Evolutionary conservation across 1,140 invertebrate species (phyloP).

Genomic region (Drosophila chauvacae): DNA sequence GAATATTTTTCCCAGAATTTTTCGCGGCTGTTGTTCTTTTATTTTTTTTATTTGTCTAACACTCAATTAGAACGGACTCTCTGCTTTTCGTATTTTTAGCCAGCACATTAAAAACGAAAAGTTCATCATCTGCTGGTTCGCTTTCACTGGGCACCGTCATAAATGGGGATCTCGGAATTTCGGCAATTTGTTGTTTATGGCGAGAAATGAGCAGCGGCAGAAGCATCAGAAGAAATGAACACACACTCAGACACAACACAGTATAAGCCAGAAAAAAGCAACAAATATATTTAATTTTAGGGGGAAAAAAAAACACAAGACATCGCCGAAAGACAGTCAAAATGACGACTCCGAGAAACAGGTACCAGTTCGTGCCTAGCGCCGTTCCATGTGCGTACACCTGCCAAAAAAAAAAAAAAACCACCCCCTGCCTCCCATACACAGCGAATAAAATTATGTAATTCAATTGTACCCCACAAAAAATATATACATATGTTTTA

Average conservation of each 20-base stretch:
- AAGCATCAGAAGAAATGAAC: not conserved
- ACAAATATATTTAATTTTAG: conserved; percentile 31
- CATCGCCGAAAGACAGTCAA: conserved; percentile 33
- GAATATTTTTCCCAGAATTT: conserved; percentile 10
- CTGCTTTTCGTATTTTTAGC: conserved; percentile 17
- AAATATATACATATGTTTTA: not conserved
- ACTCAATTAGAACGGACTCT: conserved; percentile 21
- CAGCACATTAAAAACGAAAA: conserved; percentile 19
- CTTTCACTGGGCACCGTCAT: conserved; percentile 28
- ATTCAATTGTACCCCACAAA: not conserved
- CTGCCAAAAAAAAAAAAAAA: conserved; percentile 14
- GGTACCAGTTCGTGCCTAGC: conserved; percentile 80
- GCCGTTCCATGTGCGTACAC: conserved; percentile 61
- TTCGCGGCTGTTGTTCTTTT: not conserved
- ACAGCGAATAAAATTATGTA: not conserved
- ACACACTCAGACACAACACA: not conserved
- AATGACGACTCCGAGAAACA: conserved; percentile 68
- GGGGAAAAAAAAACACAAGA: conserved; percentile 23
- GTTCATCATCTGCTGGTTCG: conserved; percentile 24
- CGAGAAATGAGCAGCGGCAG: not conserved
- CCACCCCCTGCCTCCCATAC: conserved; percentile 15
- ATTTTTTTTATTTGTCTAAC: conserved; percentile 22
- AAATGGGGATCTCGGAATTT: conserved; percentile 45
- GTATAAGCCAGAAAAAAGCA: conserved; percentile 1
- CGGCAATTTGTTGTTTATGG: conserved; percentile 32